These are phyloP conservation scores for Pteropus alecto DNA, from an alignment of 2,113 vertebrate species.

Conservation along the genomic window DNA sequence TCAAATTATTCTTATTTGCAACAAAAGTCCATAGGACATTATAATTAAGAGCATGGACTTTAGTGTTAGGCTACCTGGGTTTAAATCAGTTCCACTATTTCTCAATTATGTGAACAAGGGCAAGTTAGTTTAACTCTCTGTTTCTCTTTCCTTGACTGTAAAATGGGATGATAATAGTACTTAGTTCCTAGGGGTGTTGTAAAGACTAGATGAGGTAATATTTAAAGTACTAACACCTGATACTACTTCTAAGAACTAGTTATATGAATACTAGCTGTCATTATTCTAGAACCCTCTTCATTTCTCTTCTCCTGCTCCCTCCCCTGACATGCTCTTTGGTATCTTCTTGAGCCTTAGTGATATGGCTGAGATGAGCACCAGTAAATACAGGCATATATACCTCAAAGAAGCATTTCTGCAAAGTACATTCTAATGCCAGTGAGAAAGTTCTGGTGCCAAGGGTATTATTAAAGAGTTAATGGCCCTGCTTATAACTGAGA, in stretches of 20 bases:
- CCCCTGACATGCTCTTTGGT: not conserved
- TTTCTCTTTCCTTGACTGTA: not conserved
- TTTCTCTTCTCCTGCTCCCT: accelerated
- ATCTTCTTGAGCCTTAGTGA: not conserved
- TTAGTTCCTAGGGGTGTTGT: not conserved
- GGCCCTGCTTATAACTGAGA: not conserved
- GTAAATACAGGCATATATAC: not conserved
- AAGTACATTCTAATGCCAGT: not conserved
- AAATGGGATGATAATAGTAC: not conserved
- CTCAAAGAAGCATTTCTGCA: not conserved
- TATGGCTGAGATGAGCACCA: not conserved
- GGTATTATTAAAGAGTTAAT: not conserved
- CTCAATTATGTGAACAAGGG: not conserved
- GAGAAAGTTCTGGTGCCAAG: not conserved
- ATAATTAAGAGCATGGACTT: not conserved
- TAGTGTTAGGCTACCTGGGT: not conserved
- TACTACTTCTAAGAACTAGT: not conserved
- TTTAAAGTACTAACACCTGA: not conserved
- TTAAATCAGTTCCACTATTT: not conserved
- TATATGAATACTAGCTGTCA: not conserved
- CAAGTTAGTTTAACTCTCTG: not conserved
- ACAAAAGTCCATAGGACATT: not conserved
- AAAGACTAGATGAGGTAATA: not conserved
- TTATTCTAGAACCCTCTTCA: not conserved
- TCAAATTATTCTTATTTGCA: not conserved